Conservation (phyloP, 2,888 invertebrate species). For the Lithosia quadra region DNA sequence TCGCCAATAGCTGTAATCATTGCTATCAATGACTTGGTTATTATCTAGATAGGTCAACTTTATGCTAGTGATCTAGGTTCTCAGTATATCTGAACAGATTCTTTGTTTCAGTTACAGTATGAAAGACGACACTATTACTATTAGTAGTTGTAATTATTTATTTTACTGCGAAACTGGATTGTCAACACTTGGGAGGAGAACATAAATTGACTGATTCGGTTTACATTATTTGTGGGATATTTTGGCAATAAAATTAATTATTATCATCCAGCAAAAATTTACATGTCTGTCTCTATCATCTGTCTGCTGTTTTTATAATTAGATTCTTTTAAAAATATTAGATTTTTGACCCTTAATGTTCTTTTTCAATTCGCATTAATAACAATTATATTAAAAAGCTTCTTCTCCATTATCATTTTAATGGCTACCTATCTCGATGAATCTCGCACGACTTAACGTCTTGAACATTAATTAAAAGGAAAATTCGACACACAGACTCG, state of each 20-base stretch:
- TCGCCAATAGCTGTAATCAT: conserved; percentile 32
- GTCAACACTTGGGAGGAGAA: conserved; percentile 26
- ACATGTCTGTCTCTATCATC: background rate
- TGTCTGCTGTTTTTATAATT: background rate
- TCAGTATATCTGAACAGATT: conserved; percentile 35
- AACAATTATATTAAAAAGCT: conserved; percentile 12
- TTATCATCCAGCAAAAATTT: background rate
- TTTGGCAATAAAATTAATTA: conserved; percentile 1
- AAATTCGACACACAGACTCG: conserved; percentile 31
- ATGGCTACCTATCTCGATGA: background rate
- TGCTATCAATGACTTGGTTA: conserved; percentile 27
- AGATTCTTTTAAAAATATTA: conserved; percentile 8
- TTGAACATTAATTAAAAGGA: conserved; percentile 37
- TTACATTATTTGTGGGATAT: background rate
- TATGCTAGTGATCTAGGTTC: conserved; percentile 39
- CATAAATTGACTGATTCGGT: conserved; percentile 17
- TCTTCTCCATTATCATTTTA: conserved; percentile 4
- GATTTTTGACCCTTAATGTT: background rate
- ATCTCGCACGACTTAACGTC: conserved; percentile 5
- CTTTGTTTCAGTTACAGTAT: conserved; percentile 45
- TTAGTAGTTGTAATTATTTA: conserved; percentile 40
- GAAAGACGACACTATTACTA: conserved; percentile 31
- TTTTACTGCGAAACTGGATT: conserved; percentile 22
- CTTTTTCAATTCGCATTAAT: conserved; percentile 1
- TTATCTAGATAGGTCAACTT: conserved; percentile 41